phyloP scores from a whole-genome alignment of 1,140 invertebrate genomes.

The Cotesia typhae region DNA sequence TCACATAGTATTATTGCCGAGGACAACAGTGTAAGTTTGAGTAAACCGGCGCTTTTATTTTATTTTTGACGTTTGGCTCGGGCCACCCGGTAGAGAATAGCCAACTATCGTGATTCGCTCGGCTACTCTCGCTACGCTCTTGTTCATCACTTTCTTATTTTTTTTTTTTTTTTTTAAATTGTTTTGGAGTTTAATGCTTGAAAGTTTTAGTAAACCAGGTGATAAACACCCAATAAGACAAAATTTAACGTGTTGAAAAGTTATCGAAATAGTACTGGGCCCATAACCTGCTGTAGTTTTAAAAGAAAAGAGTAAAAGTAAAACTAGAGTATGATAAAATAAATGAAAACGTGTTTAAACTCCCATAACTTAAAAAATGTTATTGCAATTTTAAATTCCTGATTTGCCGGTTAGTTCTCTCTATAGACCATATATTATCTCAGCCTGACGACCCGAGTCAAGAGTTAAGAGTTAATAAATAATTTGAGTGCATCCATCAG shows the following conservation, averaged over 20 bases:
- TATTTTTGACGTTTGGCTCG: conserved; percentile 51
- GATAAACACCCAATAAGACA: no score
- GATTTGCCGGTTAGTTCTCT: background rate
- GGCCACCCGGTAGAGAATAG: conserved; percentile 48
- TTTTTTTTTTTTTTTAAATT: background rate
- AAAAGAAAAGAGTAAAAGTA: no score
- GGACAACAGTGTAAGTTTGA: conserved; percentile 22
- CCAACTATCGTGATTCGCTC: conserved; percentile 43
- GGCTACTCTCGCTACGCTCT: conserved; percentile 40
- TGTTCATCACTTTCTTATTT: conserved; percentile 10
- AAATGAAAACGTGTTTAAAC: no score
- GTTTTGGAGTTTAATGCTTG: no score
- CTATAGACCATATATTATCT: conserved; percentile 13
- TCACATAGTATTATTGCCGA: conserved; percentile 49
- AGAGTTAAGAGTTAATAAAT: background rate
- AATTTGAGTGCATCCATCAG: no score
- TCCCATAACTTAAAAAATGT: no score
- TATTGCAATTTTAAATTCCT: no score
- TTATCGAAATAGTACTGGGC: no score
- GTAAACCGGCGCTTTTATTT: conserved; percentile 50
- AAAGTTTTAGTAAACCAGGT: no score
- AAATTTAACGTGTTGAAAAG: no score
- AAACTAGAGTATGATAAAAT: no score
- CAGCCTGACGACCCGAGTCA: background rate
- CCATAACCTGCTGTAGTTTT: no score